These are phyloP conservation scores for Teinopalpus imperialis DNA, from an alignment of 2,888 invertebrate genomes.

Conservation along the genomic window DNA sequence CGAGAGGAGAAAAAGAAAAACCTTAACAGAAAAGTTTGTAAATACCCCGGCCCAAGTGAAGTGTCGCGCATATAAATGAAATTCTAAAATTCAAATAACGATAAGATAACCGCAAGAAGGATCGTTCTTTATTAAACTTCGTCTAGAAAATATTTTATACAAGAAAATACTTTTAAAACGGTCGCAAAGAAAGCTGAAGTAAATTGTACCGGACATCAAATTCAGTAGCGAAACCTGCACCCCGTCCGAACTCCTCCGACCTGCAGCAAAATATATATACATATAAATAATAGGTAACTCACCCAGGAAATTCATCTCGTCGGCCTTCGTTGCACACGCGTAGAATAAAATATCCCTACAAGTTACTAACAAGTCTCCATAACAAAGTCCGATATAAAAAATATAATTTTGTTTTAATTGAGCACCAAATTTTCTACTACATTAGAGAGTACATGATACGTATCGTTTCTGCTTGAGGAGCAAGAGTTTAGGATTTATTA, in stretches of 20 bases:
- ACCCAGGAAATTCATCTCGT: conserved; percentile 76
- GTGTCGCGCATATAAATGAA: too few relatives aligned
- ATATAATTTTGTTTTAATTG: conserved; percentile 60
- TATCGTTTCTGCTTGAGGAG: conserved; percentile 54
- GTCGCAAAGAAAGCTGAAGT: too few relatives aligned
- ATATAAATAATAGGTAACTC: conserved; percentile 47
- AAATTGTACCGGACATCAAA: too few relatives aligned
- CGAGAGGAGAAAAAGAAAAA: too few relatives aligned
- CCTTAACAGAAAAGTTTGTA: too few relatives aligned
- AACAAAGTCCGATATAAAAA: conserved; percentile 65
- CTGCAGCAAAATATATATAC: conserved; percentile 17
- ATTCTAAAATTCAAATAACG: too few relatives aligned
- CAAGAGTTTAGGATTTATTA: conserved; percentile 58
- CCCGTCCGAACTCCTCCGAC: conserved; percentile 2
- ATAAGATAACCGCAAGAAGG: too few relatives aligned
- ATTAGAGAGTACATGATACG: conserved; percentile 75
- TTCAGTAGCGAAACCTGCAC: conserved; percentile 2
- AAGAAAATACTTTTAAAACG: too few relatives aligned
- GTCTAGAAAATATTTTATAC: too few relatives aligned
- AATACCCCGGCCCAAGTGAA: too few relatives aligned
- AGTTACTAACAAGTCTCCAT: conserved; percentile 59
- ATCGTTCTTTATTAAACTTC: too few relatives aligned
- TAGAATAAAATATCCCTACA: conserved; percentile 40
- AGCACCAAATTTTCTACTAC: conserved; percentile 68
- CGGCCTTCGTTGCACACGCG: conserved; percentile 46